Percentiles rank a stretch among this genome's conserved stretches.
These are phyloP conservation scores for Globodera rostochiensis DNA, from an alignment of 1,140 invertebrate species.

Conservation along the genomic window DNA sequence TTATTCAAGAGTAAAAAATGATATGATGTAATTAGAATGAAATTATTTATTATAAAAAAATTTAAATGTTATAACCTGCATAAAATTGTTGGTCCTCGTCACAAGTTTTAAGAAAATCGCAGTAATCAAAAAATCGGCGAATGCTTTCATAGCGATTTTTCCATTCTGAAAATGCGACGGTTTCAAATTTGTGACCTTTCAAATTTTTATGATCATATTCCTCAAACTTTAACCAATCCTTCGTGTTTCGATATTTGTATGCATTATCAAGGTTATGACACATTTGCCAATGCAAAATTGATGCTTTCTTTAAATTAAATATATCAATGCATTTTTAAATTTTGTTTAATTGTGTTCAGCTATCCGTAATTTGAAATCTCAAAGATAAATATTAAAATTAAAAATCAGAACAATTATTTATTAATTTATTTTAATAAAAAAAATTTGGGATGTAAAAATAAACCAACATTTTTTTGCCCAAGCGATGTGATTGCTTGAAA, in stretches of 20 bases:
- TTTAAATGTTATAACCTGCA: not conserved
- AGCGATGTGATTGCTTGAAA: too few species aligned
- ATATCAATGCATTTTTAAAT: not conserved
- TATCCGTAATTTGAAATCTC: too few species aligned
- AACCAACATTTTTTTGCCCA: too few species aligned
- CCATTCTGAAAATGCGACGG: not conserved
- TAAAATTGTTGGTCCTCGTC: not conserved
- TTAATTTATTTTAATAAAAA: too few species aligned
- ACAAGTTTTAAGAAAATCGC: not conserved
- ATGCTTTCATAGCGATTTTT: not conserved
- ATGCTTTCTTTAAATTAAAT: not conserved
- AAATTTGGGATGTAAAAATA: too few species aligned
- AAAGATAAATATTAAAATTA: too few species aligned
- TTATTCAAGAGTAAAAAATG: too few species aligned
- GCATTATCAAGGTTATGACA: not conserved
- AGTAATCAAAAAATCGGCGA: not conserved
- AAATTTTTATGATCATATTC: not conserved
- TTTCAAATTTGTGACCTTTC: not conserved
- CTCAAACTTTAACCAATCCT: not conserved
- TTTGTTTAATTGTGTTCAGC: too few species aligned
- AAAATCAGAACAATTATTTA: too few species aligned
- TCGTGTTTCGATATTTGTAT: not conserved
- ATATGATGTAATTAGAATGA: too few species aligned
- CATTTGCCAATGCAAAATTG: not conserved
- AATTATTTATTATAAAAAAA: too few species aligned